Evolutionary conservation across 2,113 vertebrate species (phyloP).

Genomic region (Anguilla japonica): DNA sequence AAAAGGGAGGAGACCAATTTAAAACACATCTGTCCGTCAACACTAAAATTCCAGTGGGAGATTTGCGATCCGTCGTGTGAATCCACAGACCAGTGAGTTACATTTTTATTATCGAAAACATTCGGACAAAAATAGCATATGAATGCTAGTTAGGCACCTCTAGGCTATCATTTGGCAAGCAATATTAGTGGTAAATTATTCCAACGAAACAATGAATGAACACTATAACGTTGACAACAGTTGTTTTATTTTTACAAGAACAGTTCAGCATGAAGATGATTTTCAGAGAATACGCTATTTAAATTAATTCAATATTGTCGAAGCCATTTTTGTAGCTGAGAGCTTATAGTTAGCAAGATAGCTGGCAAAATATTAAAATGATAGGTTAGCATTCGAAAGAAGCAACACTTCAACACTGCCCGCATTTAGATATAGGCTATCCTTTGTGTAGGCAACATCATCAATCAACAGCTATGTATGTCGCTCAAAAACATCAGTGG

Average conservation of each 20-base stretch:
- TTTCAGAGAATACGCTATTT: not conserved
- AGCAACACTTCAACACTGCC: not conserved
- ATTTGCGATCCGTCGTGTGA: not conserved
- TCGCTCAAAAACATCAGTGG: not conserved
- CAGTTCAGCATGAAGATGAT: not conserved
- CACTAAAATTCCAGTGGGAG: not conserved
- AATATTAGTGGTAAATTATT: not conserved
- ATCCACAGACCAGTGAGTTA: not conserved
- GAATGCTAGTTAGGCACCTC: too few species aligned
- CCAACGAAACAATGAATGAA: slow-evolving; percentile 8
- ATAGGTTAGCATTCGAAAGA: not conserved
- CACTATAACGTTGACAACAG: not conserved
- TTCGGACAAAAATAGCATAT: not conserved
- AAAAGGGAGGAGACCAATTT: slow-evolving; percentile 9
- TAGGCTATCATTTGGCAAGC: not conserved
- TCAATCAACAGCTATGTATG: not conserved
- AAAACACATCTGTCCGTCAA: not conserved
- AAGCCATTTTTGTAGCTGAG: not conserved
- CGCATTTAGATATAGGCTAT: not conserved
- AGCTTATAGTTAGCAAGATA: not conserved
- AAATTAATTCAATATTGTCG: not conserved
- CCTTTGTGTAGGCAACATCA: not conserved
- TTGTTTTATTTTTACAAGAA: not conserved
- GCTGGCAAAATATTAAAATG: not conserved
- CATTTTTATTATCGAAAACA: not conserved